Percentiles rank a stretch among this genome's conserved stretches.
phyloP scores from a whole-genome alignment of 1,140 invertebrate species.

The Archegozetes longisetosus region DNA sequence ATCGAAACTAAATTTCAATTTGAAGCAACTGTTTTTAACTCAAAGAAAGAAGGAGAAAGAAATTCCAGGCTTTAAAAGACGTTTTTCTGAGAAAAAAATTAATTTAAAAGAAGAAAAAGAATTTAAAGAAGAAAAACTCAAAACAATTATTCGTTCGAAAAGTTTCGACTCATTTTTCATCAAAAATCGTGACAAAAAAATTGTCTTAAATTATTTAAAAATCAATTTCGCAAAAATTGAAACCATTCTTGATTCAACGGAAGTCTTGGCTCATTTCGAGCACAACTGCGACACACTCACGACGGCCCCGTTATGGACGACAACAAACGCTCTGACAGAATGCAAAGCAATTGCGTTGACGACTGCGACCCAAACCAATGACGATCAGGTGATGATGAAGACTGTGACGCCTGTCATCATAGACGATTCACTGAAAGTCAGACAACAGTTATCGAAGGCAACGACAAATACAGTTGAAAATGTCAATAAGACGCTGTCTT shows the following conservation, averaged over 20 bases:
- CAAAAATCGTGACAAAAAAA: not conserved
- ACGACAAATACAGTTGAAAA: not conserved
- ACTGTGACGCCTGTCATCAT: not conserved
- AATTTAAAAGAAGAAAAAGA: not conserved
- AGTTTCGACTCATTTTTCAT: constrained; percentile 9
- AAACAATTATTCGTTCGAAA: constrained; percentile 9
- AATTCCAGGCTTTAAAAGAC: not conserved
- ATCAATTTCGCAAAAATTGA: constrained; percentile 1
- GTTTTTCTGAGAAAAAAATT: not conserved
- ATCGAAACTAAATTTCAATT: not conserved
- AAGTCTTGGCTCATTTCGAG: not conserved
- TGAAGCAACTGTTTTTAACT: not conserved
- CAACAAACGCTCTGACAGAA: not conserved
- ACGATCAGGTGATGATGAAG: not conserved
- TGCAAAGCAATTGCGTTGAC: not conserved
- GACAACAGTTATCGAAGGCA: not conserved
- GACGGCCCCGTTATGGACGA: not conserved
- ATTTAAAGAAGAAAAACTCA: not conserved
- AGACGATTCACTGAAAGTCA: not conserved
- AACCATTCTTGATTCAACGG: constrained; percentile 5
- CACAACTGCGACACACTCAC: not conserved
- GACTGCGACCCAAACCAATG: not conserved
- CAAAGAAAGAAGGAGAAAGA: not conserved
- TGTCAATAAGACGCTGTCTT: too few species aligned
- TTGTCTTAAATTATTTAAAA: not conserved